Evolutionary conservation across 2,888 invertebrate species (phyloP), one percentile per base, ranked within the genome.

Genomic region (Muscina levida): DNA sequence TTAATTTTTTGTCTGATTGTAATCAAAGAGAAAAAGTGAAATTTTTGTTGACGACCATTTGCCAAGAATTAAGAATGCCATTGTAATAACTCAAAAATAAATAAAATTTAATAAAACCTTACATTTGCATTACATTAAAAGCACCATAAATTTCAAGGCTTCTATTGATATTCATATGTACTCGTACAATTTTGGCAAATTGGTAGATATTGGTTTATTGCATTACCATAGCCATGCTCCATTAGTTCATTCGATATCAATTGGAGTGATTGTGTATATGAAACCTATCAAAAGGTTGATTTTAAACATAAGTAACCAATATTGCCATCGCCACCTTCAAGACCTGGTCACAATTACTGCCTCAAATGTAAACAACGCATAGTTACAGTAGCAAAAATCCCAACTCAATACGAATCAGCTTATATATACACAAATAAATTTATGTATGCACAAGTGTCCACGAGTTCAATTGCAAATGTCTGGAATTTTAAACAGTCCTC

Each of bases 161-260:
- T 71, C 71, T 65, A 71, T 71, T 76, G 46, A 71, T 37, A 76
- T 76, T 71, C 70, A 76, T 70, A 51, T 42, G 15, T 24, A n/a
- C n/a, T n/a, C n/a, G n/a, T n/a, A 66, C 11, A 24, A 59, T 24
- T 72, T 72, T 31, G 62, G 73, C 72, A 73, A 78, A 62, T 26
- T 26, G 39, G 56, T 46, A 31, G 17, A 5, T 48, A 17, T 48
- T 19, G 48, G 15, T 46, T 51, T 13, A 39, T 66, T 68, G 62
- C 62, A 62, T 53, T 62, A 65, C 15, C n/a, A 66, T 57, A 77
- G 11, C 72, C 66, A 66, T 77, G 72, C 57, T 26, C n/a, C n/a
- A 51, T 19, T 17, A 48, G 46, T 26, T 48, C 26, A 53, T 2
- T 48, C 46, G 15, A 31, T 42, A 15, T 31, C 37, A 46, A 17